A percentile compares a stretch with the other conserved stretches of the same genome.
phyloP scores from a whole-genome alignment of 2,888 invertebrate genomes.

The Ophion slaviceki region DNA sequence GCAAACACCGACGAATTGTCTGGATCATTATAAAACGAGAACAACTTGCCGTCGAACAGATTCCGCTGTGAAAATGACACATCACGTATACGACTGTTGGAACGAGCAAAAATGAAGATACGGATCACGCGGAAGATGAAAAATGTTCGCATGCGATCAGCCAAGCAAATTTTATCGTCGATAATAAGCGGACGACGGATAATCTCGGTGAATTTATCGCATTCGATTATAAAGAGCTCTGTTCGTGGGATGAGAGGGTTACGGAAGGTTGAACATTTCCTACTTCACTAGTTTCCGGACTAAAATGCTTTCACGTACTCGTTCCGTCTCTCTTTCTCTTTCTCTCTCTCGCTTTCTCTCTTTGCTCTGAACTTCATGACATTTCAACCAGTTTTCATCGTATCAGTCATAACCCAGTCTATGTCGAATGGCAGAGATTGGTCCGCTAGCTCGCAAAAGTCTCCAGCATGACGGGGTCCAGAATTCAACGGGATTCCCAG shows the following conservation, averaged over 20 bases:
- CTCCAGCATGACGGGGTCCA: conserved; percentile 18
- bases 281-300: conserved; percentile 46
- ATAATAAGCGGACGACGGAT: conserved; percentile 52
- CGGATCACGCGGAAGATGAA: conserved; percentile 36
- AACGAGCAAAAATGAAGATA: conserved; percentile 13
- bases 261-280: conserved; percentile 43
- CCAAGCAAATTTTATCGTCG: conserved; percentile 59
- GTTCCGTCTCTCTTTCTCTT: not conserved
- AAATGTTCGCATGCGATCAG: conserved; percentile 47
- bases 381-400: conserved; percentile 8
- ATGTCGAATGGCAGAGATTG: conserved; percentile 5
- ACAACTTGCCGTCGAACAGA: not conserved
- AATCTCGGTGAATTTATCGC: conserved; percentile 54
- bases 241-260: not conserved
- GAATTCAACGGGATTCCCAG: conserved; percentile 42
- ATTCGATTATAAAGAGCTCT: conserved; percentile 34
- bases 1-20: too few relatives aligned
- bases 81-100: not conserved
- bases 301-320: conserved; percentile 32
- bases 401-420: conserved; percentile 15
- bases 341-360: conserved; percentile 7
- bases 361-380: conserved; percentile 18
- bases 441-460: conserved; percentile 27
- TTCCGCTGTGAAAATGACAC: conserved; percentile 6
- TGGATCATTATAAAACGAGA: not conserved